A percentile compares a stretch with the other conserved stretches of the same genome.
Evolutionary conservation across 2,888 invertebrate species (phyloP).

Genomic region (Prosapia bicincta): DNA sequence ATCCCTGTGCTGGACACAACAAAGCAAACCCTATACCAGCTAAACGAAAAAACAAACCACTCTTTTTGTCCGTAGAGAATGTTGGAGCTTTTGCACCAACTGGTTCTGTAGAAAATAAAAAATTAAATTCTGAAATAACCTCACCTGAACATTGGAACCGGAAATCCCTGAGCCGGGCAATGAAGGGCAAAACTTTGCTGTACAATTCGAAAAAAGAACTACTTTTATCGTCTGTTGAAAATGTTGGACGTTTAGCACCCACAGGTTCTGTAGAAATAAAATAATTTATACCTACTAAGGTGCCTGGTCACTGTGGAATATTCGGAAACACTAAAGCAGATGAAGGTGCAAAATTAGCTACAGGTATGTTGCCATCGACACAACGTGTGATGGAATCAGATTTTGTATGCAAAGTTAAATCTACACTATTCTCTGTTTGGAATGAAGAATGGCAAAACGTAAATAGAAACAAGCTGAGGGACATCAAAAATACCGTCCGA

Average conservation of each 20-base stretch:
- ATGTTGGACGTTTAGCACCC: conserved; percentile 59
- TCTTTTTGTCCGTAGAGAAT: conserved; percentile 55
- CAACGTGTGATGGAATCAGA: too few relatives aligned
- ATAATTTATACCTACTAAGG: too few relatives aligned
- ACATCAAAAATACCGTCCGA: too few relatives aligned
- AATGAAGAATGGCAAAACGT: too few relatives aligned
- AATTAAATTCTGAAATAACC: conserved; percentile 9
- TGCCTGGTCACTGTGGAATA: too few relatives aligned
- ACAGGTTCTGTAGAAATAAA: too few relatives aligned
- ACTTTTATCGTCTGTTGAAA: conserved; percentile 53
- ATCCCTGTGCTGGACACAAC: conserved; percentile 48
- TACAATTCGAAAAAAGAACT: conserved; percentile 41
- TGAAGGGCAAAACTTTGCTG: conserved; percentile 46
- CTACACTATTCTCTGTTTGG: too few relatives aligned
- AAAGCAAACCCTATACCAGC: conserved; percentile 55
- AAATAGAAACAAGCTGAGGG: too few relatives aligned
- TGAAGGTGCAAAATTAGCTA: too few relatives aligned
- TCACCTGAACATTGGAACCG: conserved; percentile 45
- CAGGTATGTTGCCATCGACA: too few relatives aligned
- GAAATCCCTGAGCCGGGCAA: conserved; percentile 60
- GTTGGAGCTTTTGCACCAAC: conserved; percentile 60
- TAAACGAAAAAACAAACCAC: conserved; percentile 55
- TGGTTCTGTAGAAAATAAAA: conserved; percentile 24
- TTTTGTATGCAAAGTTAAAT: too few relatives aligned
- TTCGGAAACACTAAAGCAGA: too few relatives aligned